Base-by-base conservation (phyloP, 2,113 vertebrate genomes). In the Hydrochoerus hydrochaeris region DNA sequence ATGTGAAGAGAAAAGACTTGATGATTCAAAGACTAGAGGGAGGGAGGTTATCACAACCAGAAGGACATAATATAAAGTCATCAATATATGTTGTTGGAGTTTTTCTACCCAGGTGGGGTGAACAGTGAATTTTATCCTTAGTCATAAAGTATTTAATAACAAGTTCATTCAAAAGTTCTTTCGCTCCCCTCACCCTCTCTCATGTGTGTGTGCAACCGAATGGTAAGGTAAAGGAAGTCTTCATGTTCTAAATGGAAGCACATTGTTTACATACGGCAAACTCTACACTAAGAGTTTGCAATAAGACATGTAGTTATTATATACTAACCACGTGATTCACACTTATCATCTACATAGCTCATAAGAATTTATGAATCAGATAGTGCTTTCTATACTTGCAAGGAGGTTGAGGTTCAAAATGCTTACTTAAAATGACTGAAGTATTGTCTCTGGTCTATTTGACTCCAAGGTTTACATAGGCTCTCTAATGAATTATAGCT, bases 331-430 rank as follows among this genome's bases (percentile, higher is more conserved):
- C n/a, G 52, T 3, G 13, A 14, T 90, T 73, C 73, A 57, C 19
- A 62, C 13, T 54, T 16, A 63, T 49, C 10, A n/a, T 35, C 44
- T 44, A 46, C 1, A n/a, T 30, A 82, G 38, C 19, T 92, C 85
- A 52, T 0, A 52, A 20, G 57, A 85, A 81, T 85, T 71, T 96
- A 38, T 26, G 86, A 91, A 75, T 38, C 30, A 77, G 32, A 78
- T 58, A 81, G 30, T 49, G 38, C 84, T 92, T 95, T 94, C 89
- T 92, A 22, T 44, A 49, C 73, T 94, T 77, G 85, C 75, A 14
- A 84, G 26, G 22, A 95, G 94, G 93, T 20, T 46, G 13, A 92
- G 94, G 46, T 73, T 85, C 63, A 86, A 49, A 89, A 54, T 84
- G 8, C 35, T 63, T 77, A 85, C 38, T 20, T 90, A 86, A 93